A percentile compares a stretch with the other conserved stretches of the same genome.
phyloP scores from a whole-genome alignment of 2,888 invertebrate genomes.

The Drosophila anomelani region DNA sequence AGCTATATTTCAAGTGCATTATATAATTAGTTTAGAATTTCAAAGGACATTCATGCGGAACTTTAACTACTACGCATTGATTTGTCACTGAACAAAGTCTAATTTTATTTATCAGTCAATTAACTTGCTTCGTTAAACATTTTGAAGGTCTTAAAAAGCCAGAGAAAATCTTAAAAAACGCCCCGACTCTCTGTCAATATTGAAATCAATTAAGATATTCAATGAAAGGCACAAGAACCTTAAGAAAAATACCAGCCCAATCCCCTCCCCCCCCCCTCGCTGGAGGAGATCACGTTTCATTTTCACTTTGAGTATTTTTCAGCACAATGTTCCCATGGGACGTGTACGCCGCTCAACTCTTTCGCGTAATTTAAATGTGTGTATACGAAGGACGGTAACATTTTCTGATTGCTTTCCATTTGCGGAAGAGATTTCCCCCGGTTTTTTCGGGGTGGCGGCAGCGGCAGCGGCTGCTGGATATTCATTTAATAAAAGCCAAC shows the following conservation, averaged over 20 bases:
- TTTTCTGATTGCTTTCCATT: conserved; percentile 65
- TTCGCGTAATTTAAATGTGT: conserved; percentile 46
- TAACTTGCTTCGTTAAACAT: not conserved
- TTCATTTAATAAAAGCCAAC: conserved; percentile 77
- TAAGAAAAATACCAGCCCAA: not conserved
- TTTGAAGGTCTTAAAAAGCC: not conserved
- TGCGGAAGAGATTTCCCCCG: conserved; percentile 42
- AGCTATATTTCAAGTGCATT: not conserved
- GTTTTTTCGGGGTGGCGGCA: conserved; percentile 14
- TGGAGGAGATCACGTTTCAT: conserved; percentile 17
- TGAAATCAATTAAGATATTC: conserved; percentile 26
- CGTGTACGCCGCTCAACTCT: conserved; percentile 24
- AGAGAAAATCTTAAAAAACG: not conserved
- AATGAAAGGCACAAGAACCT: conserved; percentile 1
- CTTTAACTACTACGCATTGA: not conserved
- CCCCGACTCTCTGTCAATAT: conserved; percentile 15
- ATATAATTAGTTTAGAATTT: not conserved
- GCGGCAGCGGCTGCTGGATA: conserved; percentile 56
- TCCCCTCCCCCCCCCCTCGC: not conserved
- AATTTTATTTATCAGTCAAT: not conserved
- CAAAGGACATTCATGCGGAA: not conserved
- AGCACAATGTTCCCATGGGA: conserved; percentile 31
- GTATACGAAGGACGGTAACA: conserved; percentile 37
- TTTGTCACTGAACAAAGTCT: not conserved
- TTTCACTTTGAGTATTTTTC: conserved; percentile 32